These are phyloP conservation scores for Nannoperca australis DNA, from an alignment of 2,797 vertebrate species.

Conservation along the genomic window DNA sequence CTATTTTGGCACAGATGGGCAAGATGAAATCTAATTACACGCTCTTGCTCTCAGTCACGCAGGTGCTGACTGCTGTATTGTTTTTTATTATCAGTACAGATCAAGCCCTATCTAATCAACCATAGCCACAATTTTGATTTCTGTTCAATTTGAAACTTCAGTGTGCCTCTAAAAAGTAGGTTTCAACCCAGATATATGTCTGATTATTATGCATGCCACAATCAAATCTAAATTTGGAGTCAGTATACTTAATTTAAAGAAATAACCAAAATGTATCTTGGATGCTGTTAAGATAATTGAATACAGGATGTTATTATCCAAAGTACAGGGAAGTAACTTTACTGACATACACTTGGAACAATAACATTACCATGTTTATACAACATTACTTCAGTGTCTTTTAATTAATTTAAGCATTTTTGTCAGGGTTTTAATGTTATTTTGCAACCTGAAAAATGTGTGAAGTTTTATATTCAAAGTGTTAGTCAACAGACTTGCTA, in stretches of 20 bases:
- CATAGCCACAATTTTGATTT: slow-evolving; percentile 12
- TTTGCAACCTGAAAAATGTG: not conserved
- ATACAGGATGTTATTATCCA: not conserved
- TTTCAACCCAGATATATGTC: not conserved
- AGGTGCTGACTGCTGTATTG: slow-evolving; percentile 70
- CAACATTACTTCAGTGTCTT: not conserved
- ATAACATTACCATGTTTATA: not conserved
- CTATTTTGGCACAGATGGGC: slow-evolving; percentile 54
- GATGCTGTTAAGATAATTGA: not conserved
- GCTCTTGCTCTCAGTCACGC: slow-evolving; percentile 33
- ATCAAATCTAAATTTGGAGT: slow-evolving; percentile 18
- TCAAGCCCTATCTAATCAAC: slow-evolving; percentile 28
- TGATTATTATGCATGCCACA: not conserved
- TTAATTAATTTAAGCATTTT: not conserved
- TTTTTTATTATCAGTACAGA: slow-evolving; percentile 44
- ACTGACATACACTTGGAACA: not conserved
- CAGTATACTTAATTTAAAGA: not conserved
- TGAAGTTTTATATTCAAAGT: not conserved
- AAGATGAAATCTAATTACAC: slow-evolving; percentile 43
- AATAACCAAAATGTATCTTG: not conserved
- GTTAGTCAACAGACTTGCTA: slow-evolving; percentile 23
- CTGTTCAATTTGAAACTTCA: not conserved
- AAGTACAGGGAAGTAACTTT: not conserved
- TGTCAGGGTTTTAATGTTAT: not conserved
- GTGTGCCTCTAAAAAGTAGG: not conserved